Evolutionary conservation across 2,888 invertebrate genomes (phyloP).

Genomic region (Lissocephala sabroskyi): DNA sequence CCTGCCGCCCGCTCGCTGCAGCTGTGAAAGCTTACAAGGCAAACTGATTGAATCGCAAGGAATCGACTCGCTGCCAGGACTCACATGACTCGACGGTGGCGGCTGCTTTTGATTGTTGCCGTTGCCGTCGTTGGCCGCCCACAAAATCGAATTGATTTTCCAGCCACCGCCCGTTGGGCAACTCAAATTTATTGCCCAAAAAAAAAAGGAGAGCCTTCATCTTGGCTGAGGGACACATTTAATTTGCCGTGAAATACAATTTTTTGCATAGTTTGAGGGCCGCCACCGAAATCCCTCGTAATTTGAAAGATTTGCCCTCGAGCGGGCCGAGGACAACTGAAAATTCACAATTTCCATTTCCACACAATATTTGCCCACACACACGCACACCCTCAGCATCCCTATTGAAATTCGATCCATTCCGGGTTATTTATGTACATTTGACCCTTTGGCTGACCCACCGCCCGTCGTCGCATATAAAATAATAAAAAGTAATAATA

Average conservation of each 20-base stretch:
- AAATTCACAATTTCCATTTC: constrained; percentile 49
- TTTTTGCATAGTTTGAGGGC: constrained; percentile 18
- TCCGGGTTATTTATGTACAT: not conserved
- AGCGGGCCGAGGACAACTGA: constrained; percentile 14
- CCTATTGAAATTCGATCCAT: too few species aligned
- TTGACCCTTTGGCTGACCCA: too few species aligned
- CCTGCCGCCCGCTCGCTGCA: not conserved
- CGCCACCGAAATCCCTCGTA: too few species aligned
- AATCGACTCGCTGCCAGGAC: not conserved
- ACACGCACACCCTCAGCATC: too few species aligned
- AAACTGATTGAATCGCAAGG: constrained; percentile 1
- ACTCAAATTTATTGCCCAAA: too few species aligned
- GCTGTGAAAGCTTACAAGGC: not conserved
- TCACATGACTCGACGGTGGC: too few species aligned
- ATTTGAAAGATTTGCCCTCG: not conserved
- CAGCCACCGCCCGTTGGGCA: constrained; percentile 33
- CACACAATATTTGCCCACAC: constrained; percentile 17
- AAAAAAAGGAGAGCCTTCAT: constrained; percentile 31
- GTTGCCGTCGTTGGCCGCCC: not conserved
- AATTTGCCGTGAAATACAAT: constrained; percentile 50
- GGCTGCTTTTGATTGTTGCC: not conserved
- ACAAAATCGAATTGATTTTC: constrained; percentile 44
- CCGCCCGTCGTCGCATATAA: too few species aligned
- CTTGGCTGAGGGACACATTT: constrained; percentile 44
- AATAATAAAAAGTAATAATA: too few species aligned